Conservation (phyloP, 2,797 vertebrate genomes). For the Smutsia temminckii region DNA sequence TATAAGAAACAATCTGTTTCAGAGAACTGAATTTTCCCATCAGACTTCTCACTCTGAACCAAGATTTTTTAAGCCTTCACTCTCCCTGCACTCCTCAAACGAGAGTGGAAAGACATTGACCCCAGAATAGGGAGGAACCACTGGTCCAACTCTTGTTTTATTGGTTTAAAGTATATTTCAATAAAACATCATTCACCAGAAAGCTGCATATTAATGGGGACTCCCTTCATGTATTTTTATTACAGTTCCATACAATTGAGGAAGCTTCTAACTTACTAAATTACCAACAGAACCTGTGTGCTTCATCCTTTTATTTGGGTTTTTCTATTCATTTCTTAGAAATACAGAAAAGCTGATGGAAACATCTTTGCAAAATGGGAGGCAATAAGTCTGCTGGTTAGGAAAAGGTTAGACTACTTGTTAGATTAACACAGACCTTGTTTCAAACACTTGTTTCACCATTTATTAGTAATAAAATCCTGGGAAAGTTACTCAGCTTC, state of each 20-base stretch:
- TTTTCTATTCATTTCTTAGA: not conserved
- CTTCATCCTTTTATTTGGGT: not conserved
- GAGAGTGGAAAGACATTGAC: not conserved
- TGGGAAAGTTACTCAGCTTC: not conserved
- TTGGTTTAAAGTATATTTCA: not conserved
- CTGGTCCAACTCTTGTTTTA: not conserved
- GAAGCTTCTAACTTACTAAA: not conserved
- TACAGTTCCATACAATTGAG: not conserved
- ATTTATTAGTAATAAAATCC: not conserved
- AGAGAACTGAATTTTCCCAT: not conserved
- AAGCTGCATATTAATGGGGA: not conserved
- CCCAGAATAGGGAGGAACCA: not conserved
- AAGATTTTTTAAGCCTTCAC: not conserved
- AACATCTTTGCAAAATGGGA: not conserved
- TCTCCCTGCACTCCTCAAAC: not conserved
- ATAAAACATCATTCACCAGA: not conserved
- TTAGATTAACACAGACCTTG: not conserved
- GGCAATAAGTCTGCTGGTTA: not conserved
- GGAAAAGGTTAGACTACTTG: not conserved
- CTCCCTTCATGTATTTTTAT: not conserved
- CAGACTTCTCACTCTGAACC: not conserved
- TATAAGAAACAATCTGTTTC: constrained; percentile 47
- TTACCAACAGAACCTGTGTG: not conserved
- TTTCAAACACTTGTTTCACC: not conserved
- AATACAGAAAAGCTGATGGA: not conserved